Percentiles rank a stretch among this genome's conserved stretches.
Conservation (phyloP, 2,797 vertebrate genomes). For the Synaphobranchus kaupii region DNA sequence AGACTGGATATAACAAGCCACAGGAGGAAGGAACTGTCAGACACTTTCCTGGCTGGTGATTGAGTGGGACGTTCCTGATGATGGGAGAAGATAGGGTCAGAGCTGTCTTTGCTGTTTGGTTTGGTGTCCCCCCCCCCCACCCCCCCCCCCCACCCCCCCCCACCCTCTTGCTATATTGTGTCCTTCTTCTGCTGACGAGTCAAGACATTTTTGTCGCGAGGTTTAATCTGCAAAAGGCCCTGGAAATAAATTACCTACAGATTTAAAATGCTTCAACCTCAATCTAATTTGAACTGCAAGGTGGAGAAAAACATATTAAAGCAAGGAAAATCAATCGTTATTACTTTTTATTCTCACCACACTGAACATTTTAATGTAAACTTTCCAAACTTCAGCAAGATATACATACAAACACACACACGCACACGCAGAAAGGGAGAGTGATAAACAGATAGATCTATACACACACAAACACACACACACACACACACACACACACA, state of each 20-base stretch:
- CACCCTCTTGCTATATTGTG: not conserved
- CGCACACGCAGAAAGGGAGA: not conserved
- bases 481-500: not conserved
- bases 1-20: constrained; percentile 15
- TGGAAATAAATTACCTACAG: constrained; percentile 10
- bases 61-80: not conserved
- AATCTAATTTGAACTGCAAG: constrained; percentile 18
- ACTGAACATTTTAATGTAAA: not conserved
- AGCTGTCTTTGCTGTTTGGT: not conserved
- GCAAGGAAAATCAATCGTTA: constrained; percentile 6
- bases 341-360: constrained; percentile 6
- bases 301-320: constrained; percentile 19
- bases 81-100: not conserved
- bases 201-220: not conserved
- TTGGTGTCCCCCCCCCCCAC: not conserved
- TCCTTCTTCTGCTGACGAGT: not conserved
- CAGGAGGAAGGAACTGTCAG: not conserved
- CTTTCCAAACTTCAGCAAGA: not conserved
- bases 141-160: not conserved
- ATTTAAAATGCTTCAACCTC: constrained; percentile 18
- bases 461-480: not conserved
- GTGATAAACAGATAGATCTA: not conserved
- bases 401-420: not conserved
- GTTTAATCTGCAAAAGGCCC: constrained; percentile 7
- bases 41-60: constrained; percentile 10